phyloP scores from a whole-genome alignment of 2,113 vertebrate genomes.

The Mustela lutreola region DNA sequence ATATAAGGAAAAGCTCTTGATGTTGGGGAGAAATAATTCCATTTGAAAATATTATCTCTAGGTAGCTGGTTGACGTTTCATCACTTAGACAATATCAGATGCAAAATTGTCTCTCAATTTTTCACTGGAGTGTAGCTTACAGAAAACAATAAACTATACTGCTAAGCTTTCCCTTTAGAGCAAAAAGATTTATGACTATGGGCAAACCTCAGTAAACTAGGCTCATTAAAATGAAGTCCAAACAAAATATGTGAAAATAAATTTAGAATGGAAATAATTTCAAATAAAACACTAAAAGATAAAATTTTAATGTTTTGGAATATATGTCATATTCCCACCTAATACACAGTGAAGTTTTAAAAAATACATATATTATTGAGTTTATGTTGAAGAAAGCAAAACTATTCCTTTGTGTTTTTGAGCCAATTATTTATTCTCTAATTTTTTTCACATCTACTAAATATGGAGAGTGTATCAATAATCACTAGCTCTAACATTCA shows the following conservation, averaged over 20 bases:
- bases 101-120: conserved; percentile 31
- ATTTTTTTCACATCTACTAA: not conserved
- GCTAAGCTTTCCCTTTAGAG: conserved; percentile 30
- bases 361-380: not conserved
- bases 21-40: conserved; percentile 11
- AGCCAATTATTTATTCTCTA: not conserved
- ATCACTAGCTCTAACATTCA: not conserved
- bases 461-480: not conserved
- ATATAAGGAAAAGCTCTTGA: conserved; percentile 49
- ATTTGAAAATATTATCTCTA: conserved; percentile 49
- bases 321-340: not conserved
- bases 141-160: not conserved
- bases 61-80: conserved; percentile 14
- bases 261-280: conserved; percentile 29
- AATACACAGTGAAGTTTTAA: not conserved
- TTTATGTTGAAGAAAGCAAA: conserved; percentile 44
- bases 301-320: conserved; percentile 38
- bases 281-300: conserved; percentile 55
- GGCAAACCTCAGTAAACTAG: not conserved
- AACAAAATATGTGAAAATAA: conserved; percentile 48
- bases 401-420: not conserved
- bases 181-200: conserved; percentile 34
- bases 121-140: not conserved
- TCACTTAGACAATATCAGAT: conserved; percentile 34
- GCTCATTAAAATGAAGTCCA: conserved; percentile 40